A percentile compares a stretch with the other conserved stretches of the same genome.
phyloP scores from a whole-genome alignment of 1,140 invertebrate genomes.

The Bemisia tabaci region DNA sequence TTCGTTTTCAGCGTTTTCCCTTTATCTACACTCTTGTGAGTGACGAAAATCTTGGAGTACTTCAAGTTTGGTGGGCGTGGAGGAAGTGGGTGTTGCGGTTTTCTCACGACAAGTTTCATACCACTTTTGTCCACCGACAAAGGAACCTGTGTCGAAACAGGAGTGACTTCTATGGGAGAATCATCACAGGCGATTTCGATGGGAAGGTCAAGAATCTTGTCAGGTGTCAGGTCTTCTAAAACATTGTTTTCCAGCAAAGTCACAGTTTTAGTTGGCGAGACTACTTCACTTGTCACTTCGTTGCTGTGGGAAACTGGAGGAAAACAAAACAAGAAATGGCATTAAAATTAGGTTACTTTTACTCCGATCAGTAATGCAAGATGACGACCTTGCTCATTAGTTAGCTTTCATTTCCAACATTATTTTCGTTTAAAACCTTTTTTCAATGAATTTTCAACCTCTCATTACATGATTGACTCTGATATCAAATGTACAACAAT shows the following conservation, averaged over 20 bases:
- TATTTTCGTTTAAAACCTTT: too few relatives aligned
- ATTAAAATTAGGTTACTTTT: too few relatives aligned
- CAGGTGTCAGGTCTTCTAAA: conserved; percentile 8
- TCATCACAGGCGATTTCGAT: conserved; percentile 6
- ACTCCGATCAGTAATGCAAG: too few relatives aligned
- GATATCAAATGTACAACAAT: too few relatives aligned
- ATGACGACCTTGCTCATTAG: too few relatives aligned
- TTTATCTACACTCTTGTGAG: neutral
- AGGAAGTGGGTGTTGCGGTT: neutral
- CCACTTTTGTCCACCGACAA: neutral
- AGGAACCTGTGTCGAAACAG: neutral
- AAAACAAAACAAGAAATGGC: too few relatives aligned
- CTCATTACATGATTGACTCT: too few relatives aligned
- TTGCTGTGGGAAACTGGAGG: neutral
- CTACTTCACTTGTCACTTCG: neutral
- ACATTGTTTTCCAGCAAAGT: neutral
- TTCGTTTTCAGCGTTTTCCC: neutral
- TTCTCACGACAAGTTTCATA: neutral
- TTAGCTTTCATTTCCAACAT: too few relatives aligned
- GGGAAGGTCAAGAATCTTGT: conserved; percentile 4
- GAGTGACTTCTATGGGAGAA: neutral
- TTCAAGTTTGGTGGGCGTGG: neutral
- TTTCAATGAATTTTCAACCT: too few relatives aligned
- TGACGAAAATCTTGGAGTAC: neutral
- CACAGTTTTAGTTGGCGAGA: neutral